Base-by-base conservation (phyloP, 2,113 vertebrate genomes). In the Fulmarus glacialis region DNA sequence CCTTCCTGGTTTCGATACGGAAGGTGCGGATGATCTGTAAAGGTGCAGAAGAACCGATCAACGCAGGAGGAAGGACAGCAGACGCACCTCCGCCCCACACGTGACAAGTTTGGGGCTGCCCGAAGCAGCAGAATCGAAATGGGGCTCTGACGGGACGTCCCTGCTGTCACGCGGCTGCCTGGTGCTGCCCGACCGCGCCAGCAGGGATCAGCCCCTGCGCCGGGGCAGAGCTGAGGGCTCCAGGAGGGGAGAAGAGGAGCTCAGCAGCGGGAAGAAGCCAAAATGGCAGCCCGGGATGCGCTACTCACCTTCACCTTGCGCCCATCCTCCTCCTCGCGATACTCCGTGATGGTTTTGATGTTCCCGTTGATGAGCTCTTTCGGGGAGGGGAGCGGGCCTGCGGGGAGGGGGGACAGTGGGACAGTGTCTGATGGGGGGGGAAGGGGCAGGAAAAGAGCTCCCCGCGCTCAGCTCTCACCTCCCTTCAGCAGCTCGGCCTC, bases 291-390 rank as follows among this genome's bases (percentile, higher is more conserved):
- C 23, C 1, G 1, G 24, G 16, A 6, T 4, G 5, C 2, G 0
- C 20, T 12, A 15, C 97, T 97, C 96, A 99, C 99, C 99, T 99
- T 99, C 59, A 98, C 98, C 93, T 99, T 99, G 89, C 99, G 99
- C 53, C 99, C 99, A 36, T 99, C 99, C 24, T 99, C 99, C 8
- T 99, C 99, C 74, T 99, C 98, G 43, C 99, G 99, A 67, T 99
- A 99, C 56, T 99, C 99, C 0, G 99, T 99, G 92, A 99, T 90
- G 2, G 99, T 99, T 98, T 99, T 99, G 48, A 99, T 99, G 90
- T 99, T 99, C 52, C 99, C 99, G 48, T 99, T 99, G 85, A 99
- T 98, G 4, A 99, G 98, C 95, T 99, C 99, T 92, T 99, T 99
- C 0, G 99, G 98, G 34, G 99, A 96, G 0, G 99, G 99, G 13